Evolutionary conservation across 23 tunicate species (phyloP), one percentile per base, ranked within the genome.

Genomic region (Phallusia fumigata): DNA sequence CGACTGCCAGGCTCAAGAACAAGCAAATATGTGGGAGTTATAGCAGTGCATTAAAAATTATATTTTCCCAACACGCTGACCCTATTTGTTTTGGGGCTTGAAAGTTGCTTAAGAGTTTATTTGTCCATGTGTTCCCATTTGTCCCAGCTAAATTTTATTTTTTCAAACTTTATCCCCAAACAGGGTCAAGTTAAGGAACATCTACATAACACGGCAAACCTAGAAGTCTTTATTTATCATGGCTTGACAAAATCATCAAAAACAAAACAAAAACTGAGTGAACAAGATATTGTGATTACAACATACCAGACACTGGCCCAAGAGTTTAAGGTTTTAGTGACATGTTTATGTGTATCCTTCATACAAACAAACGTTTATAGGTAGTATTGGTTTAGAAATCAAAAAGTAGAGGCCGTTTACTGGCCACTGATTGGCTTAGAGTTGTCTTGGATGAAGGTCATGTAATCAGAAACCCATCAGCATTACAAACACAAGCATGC

Each of bases 301-400:
- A 84, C 87, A 18, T 84, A 84, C 45, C 87, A 84, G 73, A 84
- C 87, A 18, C 44, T 84, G 81, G 87, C 87, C 31, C 81, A 45
- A 31, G 81, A 75, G 35, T 50, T 75, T 36, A 84, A 84, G 81
- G 81, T 77, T 40, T 30, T 6, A 22, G 5, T 40, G 8, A 3
- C 5, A 40, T 40, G 5, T 40, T 3, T 40, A 3, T 40, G 5
- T 10, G 5, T 5, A 40, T 40, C 8, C 10, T 3, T 40, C 47
- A 3, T 10, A 40, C 47, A 40, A 40, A 40, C 10, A 3, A 3
- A 40, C 47, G 10, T 40, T 40, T 3, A 40, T 3, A 40, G 47
- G 8, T 40, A 3, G 47, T 5, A 40, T 40, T 40, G 10, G 10
- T 40, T 40, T 40, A 58, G 73, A 58, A 53, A 80, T 21, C 24